These are phyloP conservation scores for Brachyistius frenatus DNA, from an alignment of 2,113 vertebrate genomes.

Conservation along the genomic window DNA sequence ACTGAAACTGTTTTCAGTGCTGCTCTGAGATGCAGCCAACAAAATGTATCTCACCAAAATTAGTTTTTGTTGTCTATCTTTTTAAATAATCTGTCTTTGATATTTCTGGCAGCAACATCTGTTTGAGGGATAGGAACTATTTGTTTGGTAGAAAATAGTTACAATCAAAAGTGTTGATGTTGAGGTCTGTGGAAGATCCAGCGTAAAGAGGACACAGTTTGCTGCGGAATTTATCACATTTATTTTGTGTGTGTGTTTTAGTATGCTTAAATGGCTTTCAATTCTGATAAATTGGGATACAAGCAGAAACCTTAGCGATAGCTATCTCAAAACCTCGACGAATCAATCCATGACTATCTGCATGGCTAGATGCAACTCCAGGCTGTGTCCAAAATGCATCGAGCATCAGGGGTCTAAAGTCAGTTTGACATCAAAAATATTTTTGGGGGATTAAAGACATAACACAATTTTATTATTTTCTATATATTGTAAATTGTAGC, in stretches of 20 bases:
- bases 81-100: background rate
- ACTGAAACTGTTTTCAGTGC: background rate
- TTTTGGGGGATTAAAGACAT: background rate
- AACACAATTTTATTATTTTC: background rate
- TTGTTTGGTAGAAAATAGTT: background rate
- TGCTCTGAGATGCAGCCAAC: background rate
- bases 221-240: background rate
- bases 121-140: background rate
- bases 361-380: background rate
- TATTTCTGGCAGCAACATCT: background rate
- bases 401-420: background rate
- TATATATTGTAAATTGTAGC: background rate
- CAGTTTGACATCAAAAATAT: background rate
- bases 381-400: background rate
- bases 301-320: background rate
- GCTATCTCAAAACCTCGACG: background rate
- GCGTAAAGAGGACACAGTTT: conserved; percentile 1
- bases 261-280: background rate
- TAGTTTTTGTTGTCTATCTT: background rate
- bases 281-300: background rate
- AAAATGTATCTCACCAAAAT: background rate
- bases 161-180: background rate
- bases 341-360: background rate
- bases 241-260: background rate
- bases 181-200: conserved; percentile 4